These are phyloP conservation scores for Rhinichthys klamathensis DNA, from an alignment of 2,113 vertebrate genomes.

Conservation along the genomic window DNA sequence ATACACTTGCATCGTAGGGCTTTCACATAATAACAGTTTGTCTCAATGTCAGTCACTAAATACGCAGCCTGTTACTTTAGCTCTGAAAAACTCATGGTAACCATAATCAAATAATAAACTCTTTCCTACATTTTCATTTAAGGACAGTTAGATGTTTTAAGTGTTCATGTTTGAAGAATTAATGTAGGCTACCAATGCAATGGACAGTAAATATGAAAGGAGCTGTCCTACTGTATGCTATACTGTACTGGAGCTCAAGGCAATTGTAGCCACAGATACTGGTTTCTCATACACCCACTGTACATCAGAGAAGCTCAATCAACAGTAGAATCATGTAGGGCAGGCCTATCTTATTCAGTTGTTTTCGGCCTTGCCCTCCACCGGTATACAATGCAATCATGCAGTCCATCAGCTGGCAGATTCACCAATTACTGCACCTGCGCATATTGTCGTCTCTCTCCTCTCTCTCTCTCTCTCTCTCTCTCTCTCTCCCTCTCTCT, in stretches of 20 bases:
- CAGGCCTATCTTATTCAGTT: not conserved
- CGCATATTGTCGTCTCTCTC: slow-evolving; percentile 10
- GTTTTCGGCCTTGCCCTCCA: slow-evolving; percentile 30
- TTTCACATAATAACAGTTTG: not conserved
- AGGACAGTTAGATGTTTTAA: not conserved
- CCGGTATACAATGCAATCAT: slow-evolving; percentile 34
- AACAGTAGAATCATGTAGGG: not conserved
- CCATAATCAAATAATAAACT: not conserved
- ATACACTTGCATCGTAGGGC: not conserved
- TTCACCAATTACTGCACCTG: slow-evolving; percentile 31
- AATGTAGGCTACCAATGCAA: not conserved
- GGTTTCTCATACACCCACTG: slow-evolving; percentile 30
- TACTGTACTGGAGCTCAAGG: slow-evolving; percentile 8
- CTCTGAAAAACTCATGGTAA: not conserved
- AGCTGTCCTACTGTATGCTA: not conserved
- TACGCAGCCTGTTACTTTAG: not conserved
- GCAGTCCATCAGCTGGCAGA: slow-evolving; percentile 28
- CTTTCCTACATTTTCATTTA: not conserved
- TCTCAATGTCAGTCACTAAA: too few species aligned
- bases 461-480: not conserved
- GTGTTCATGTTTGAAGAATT: not conserved
- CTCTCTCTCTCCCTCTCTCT: not conserved
- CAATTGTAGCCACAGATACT: not conserved
- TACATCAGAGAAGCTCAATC: not conserved
- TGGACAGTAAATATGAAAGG: not conserved